Conservation (phyloP, 2,888 invertebrate genomes). For the Tolmerus cingulatus region DNA sequence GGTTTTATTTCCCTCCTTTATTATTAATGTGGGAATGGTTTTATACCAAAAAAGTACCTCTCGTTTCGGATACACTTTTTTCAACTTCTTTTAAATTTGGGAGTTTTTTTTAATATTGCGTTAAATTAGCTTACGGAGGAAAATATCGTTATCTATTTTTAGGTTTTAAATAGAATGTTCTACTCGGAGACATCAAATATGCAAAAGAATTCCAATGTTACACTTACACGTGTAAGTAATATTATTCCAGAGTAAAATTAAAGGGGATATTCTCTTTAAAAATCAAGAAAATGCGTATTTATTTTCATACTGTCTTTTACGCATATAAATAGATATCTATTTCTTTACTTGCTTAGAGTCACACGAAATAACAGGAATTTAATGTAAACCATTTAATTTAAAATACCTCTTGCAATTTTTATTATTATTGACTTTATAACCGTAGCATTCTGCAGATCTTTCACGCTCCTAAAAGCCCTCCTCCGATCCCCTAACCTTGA, state of each 20-base stretch:
- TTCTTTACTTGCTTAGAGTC: no score
- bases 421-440: no score
- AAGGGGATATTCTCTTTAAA: background rate
- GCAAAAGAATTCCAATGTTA: background rate
- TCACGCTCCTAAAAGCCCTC: no score
- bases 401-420: no score
- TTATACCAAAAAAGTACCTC: background rate
- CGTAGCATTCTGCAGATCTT: no score
- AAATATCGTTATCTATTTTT: background rate
- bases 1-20: background rate
- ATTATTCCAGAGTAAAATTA: background rate
- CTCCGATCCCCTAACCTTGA: no score
- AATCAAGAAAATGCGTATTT: no score
- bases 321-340: no score
- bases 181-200: background rate
- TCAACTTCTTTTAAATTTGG: background rate
- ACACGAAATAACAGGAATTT: no score
- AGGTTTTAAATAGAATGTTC: background rate
- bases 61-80: background rate
- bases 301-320: no score
- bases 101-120: background rate
- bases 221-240: background rate
- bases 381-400: no score
- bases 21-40: constrained; percentile 3
- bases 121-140: background rate